Percentiles rank a stretch among this genome's conserved stretches.
phyloP scores from a whole-genome alignment of 2,888 invertebrate species.

The Tortricodes alternella region DNA sequence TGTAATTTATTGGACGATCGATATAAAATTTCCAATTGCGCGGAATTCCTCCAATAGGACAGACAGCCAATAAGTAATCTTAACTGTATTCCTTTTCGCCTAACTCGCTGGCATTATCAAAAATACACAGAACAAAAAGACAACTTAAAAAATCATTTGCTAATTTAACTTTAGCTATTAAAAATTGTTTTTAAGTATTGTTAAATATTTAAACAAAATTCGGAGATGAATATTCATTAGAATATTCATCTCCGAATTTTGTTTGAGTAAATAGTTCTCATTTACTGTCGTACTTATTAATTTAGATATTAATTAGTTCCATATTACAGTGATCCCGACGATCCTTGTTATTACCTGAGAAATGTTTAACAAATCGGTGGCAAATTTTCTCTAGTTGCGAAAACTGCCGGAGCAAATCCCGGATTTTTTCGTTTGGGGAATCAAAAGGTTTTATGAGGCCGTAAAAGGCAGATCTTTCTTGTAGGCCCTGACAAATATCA shows the following conservation, averaged over 20 bases:
- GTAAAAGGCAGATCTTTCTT: slow-evolving; percentile 41
- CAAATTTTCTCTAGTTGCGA: slow-evolving; percentile 18
- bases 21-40: not conserved
- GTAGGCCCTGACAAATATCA: slow-evolving; percentile 34
- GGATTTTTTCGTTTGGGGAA: slow-evolving; percentile 31
- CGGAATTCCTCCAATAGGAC: not conserved
- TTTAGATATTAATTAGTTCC: slow-evolving; percentile 3
- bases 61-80: not conserved
- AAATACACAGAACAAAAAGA: not conserved
- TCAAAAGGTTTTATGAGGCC: slow-evolving; percentile 38
- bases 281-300: slow-evolving; percentile 2
- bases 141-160: too few relatives aligned
- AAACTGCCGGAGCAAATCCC: slow-evolving; percentile 16
- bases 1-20: not conserved
- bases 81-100: not conserved
- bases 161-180: too few relatives aligned
- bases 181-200: too few relatives aligned
- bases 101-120: not conserved
- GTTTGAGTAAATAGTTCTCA: slow-evolving; percentile 4
- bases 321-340: not conserved
- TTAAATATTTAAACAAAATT: too few relatives aligned
- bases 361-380: slow-evolving; percentile 15
- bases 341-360: not conserved
- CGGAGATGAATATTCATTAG: slow-evolving; percentile 6
- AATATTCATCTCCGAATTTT: not conserved